Conservation (phyloP, 2,888 invertebrate species). For the Drosophila mercatorum region DNA sequence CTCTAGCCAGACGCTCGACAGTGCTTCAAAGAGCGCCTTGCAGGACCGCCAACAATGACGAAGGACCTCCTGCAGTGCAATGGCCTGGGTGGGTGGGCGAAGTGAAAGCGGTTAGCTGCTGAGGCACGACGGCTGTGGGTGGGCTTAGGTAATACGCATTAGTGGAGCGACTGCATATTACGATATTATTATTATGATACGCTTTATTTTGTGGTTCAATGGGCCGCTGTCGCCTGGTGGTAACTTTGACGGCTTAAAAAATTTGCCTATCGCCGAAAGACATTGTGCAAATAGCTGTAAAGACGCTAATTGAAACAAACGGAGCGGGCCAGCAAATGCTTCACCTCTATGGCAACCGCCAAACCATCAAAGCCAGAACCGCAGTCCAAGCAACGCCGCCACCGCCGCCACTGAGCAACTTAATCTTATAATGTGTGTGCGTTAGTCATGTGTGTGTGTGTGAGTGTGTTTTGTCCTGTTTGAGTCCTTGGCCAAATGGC, state of each 20-base stretch:
- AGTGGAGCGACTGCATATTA: conserved; percentile 81
- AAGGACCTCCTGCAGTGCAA: conserved; percentile 62
- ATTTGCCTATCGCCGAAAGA: conserved; percentile 63
- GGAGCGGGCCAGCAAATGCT: conserved; percentile 43
- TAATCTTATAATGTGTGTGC: conserved; percentile 79
- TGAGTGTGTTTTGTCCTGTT: conserved; percentile 27
- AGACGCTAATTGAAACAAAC: conserved; percentile 79
- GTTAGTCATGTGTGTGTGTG: conserved; percentile 72
- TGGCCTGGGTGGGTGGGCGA: not conserved
- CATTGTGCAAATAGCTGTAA: conserved; percentile 71
- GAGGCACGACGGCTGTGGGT: conserved; percentile 53
- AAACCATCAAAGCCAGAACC: conserved; percentile 4
- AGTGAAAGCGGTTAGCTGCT: conserved; percentile 6
- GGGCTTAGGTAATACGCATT: conserved; percentile 82
- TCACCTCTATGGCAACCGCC: conserved; percentile 36
- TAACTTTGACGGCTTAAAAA: conserved; percentile 75
- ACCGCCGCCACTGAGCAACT: conserved; percentile 32
- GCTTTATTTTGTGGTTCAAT: conserved; percentile 84
- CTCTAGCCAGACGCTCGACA: conserved; percentile 48
- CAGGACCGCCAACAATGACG: conserved; percentile 61
- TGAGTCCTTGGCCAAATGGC: conserved; percentile 71
- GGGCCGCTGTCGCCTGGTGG: conserved; percentile 69
- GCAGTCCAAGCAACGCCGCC: conserved; percentile 15
- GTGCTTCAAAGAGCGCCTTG: conserved; percentile 61
- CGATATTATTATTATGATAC: conserved; percentile 83